A percentile compares a stretch with the other conserved stretches of the same genome.
These are phyloP conservation scores for Mastomys coucha DNA, from an alignment of 2,113 vertebrate genomes.

Conservation along the genomic window DNA sequence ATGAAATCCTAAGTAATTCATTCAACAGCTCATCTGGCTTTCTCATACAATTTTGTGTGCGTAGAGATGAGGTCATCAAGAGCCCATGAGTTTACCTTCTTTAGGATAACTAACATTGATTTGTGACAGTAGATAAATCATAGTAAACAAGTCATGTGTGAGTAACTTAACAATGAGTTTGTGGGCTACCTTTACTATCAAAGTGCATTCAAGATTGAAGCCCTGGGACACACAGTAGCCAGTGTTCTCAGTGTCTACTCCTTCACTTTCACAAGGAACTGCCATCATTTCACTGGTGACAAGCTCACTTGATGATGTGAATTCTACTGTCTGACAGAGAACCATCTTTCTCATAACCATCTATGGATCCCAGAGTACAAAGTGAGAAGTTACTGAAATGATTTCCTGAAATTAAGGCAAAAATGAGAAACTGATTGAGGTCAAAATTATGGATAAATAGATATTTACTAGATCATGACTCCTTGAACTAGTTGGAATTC, in stretches of 20 bases:
- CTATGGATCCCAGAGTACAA: background rate
- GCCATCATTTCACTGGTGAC: background rate
- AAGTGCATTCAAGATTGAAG: accelerated
- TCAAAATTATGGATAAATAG: too few relatives aligned
- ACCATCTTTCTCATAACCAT: background rate
- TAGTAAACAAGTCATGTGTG: accelerated
- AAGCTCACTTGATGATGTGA: background rate
- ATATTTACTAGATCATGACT: background rate
- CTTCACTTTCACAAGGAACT: background rate
- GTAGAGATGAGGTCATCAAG: constrained; percentile 65
- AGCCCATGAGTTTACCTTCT: background rate
- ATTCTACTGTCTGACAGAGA: background rate
- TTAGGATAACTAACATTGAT: background rate
- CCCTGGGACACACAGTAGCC: accelerated
- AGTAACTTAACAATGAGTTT: accelerated
- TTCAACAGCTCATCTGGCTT: constrained; percentile 39
- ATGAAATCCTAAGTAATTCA: constrained; percentile 62
- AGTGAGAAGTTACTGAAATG: background rate
- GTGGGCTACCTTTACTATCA: background rate
- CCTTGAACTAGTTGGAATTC: background rate
- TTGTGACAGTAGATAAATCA: background rate
- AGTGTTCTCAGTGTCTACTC: background rate
- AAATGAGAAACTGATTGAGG: background rate
- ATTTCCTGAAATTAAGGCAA: background rate
- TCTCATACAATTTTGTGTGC: constrained; percentile 58